phyloP scores from a whole-genome alignment of 2,113 vertebrate genomes.

The Petrocephalus microphthalmus region DNA sequence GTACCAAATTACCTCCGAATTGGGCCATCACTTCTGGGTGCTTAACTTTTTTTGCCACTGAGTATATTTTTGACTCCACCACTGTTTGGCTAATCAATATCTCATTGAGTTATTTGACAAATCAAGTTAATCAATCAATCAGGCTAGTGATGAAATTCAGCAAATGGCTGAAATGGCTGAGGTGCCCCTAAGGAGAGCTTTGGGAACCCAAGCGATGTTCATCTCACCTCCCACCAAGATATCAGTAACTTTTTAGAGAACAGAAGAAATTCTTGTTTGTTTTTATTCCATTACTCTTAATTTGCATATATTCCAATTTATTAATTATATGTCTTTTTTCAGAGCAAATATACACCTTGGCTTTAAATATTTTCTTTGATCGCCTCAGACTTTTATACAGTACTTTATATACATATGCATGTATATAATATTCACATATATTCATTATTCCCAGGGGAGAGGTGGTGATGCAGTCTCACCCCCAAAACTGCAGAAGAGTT shows the following conservation, averaged over 20 bases:
- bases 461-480: neutral
- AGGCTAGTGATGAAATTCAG: neutral
- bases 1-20: too few relatives aligned
- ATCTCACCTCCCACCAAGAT: neutral
- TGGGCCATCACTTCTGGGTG: too few relatives aligned
- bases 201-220: neutral
- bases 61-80: neutral
- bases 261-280: neutral
- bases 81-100: neutral
- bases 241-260: neutral
- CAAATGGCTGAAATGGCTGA: neutral
- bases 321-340: neutral
- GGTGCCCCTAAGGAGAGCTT: neutral
- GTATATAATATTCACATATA: too few relatives aligned
- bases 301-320: neutral
- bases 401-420: neutral
- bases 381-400: neutral
- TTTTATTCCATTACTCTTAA: neutral
- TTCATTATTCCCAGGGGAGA: neutral
- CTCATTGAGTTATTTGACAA: neutral
- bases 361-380: neutral
- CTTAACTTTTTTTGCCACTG: too few relatives aligned
- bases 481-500: neutral
- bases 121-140: neutral
- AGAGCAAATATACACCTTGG: neutral